Evolutionary conservation across 2,797 vertebrate species (phyloP).

Genomic region (Anguilla anguilla): DNA sequence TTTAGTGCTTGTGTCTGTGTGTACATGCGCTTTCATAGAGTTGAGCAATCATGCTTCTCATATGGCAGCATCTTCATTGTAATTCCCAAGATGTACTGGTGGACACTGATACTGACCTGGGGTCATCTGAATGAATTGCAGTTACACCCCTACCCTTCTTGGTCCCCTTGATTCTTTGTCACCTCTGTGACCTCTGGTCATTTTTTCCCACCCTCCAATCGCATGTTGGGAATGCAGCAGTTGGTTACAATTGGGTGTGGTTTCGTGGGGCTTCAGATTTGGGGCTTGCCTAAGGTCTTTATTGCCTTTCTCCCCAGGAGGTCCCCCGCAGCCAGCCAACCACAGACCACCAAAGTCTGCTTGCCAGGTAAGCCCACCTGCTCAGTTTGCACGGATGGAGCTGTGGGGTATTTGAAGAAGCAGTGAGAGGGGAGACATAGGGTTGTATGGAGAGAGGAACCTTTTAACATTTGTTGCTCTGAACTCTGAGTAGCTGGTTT

Average conservation of each 20-base stretch:
- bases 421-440: not conserved
- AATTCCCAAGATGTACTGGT: not conserved
- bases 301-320: constrained; percentile 73
- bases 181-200: not conserved
- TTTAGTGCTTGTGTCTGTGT: not conserved
- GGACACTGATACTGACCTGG: not conserved
- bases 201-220: not conserved
- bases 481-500: not conserved
- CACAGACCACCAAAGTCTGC: constrained; percentile 81
- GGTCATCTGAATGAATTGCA: not conserved
- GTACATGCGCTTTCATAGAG: not conserved
- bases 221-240: not conserved
- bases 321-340: constrained; percentile 86
- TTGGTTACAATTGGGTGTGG: not conserved
- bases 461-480: not conserved
- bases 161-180: not conserved
- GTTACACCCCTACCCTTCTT: not conserved
- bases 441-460: not conserved
- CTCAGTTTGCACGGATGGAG: not conserved
- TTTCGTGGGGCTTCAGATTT: not conserved
- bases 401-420: not conserved
- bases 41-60: not conserved
- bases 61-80: not conserved
- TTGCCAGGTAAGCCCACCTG: constrained; percentile 80
- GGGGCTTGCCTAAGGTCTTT: not conserved